Evolutionary conservation across 2,797 vertebrate genomes (phyloP), one percentile per base, ranked within the genome.

Genomic region (Spheniscus humboldti): DNA sequence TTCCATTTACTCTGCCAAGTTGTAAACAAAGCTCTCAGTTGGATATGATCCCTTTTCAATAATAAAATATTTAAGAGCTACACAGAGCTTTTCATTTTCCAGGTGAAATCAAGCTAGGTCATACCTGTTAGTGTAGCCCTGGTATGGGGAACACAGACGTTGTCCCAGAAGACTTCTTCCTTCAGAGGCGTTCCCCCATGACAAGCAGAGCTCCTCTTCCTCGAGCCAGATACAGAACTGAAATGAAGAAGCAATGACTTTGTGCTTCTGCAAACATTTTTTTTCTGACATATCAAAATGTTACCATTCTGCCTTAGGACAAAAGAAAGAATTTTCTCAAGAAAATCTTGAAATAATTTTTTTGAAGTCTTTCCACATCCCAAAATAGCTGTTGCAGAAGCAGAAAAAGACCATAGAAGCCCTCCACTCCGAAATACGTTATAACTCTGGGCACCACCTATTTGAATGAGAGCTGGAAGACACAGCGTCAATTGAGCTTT

Each of bases 1-100:
- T 95, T 96, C 96, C 89, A 78, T 95, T 97, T 93, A 48, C 92
- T 86, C 75, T 90, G 96, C 96, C 97, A 95, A 85, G 20, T 10
- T 90, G 90, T 92, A 94, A 97, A 96, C 82, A 91, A 87, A 79
- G 91, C 79, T 94, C 92, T 95, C 9, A 0, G 64, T 43, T 93
- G 93, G 92, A 82, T 90, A 13, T 10, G 53, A 83, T 96, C 90
- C 86, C 92, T 96, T 94, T 85, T 92, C 92, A 92, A 33, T 84
- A 88, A 93, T 96, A 86, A 94, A 97, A 96, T 94, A 89, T 67
- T 87, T 76, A 92, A 60, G 78, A 89, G 90, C 63, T 85, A 71
- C 68, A 62, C 39, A 73, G 67, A 50, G 80, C 74, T 94, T 94
- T 95, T 78, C 12, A 15, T 83, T 86, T 94, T 92, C 56, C 72